Evolutionary conservation across 2,888 invertebrate species (phyloP).

Genomic region (Ectemnius continuus): DNA sequence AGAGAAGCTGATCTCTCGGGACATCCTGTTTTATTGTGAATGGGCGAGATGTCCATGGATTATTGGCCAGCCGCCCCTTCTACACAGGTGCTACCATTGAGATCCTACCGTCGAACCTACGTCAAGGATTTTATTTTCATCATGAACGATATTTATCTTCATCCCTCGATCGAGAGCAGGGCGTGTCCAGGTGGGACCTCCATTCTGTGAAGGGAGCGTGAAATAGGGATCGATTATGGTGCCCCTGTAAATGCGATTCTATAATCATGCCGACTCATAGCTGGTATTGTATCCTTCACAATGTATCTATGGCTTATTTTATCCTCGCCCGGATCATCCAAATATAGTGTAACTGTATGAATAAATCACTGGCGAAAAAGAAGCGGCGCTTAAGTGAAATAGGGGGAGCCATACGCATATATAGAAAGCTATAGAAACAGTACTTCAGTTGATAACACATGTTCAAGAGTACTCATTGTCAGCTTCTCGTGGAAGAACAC

Average conservation of each 20-base stretch:
- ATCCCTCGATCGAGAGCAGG: constrained; percentile 42
- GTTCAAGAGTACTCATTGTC: too few relatives aligned
- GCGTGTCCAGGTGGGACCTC: constrained; percentile 21
- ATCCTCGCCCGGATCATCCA: constrained; percentile 8
- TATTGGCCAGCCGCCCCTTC: too few relatives aligned
- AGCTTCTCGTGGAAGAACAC: too few relatives aligned
- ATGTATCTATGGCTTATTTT: constrained; percentile 26
- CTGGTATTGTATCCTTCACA: constrained; percentile 52
- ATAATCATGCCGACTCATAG: constrained; percentile 63
- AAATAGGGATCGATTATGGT: constrained; percentile 62
- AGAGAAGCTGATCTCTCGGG: too few relatives aligned
- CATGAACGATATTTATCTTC: constrained; percentile 66
- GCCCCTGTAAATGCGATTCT: constrained; percentile 59
- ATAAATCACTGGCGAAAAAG: constrained; percentile 43
- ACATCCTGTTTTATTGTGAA: too few relatives aligned
- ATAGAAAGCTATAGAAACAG: too few relatives aligned
- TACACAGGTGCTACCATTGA: constrained; percentile 41
- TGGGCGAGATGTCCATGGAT: too few relatives aligned
- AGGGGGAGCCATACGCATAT: too few relatives aligned
- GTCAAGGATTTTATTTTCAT: constrained; percentile 67
- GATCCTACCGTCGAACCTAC: constrained; percentile 53
- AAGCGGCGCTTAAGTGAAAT: too few relatives aligned
- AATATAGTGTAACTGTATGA: constrained; percentile 38
- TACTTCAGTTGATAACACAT: too few relatives aligned
- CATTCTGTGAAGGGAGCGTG: constrained; percentile 43